phyloP scores from a whole-genome alignment of 1,140 invertebrate genomes.

The Anastrepha obliqua region DNA sequence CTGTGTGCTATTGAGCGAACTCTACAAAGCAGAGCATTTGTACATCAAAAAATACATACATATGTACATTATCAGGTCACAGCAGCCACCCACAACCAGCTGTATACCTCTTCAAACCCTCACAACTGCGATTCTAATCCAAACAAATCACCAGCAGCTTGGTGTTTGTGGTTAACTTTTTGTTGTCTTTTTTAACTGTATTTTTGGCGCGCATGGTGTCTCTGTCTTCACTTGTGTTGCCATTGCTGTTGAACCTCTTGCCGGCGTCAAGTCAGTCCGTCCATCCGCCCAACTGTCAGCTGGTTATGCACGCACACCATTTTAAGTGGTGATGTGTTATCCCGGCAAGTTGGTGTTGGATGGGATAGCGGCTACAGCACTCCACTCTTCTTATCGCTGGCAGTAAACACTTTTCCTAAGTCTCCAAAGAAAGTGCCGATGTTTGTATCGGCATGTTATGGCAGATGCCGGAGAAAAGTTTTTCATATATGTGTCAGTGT shows the following conservation, averaged over 20 bases:
- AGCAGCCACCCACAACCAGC: background rate
- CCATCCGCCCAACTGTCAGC: background rate
- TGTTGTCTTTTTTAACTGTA: background rate
- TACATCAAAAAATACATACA: background rate
- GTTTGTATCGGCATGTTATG: background rate
- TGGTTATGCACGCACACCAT: background rate
- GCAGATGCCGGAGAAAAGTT: constrained; percentile 15
- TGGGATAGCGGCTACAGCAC: background rate
- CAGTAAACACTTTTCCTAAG: constrained; percentile 18
- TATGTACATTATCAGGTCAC: constrained; percentile 39
- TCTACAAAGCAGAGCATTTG: background rate
- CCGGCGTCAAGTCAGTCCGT: background rate
- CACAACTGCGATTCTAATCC: background rate
- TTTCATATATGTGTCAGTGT: constrained; percentile 31
- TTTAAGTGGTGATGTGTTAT: background rate
- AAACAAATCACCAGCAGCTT: constrained; percentile 30
- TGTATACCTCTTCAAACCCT: background rate
- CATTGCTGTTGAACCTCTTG: background rate
- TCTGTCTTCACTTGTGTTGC: background rate
- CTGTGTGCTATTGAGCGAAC: background rate
- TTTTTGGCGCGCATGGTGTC: constrained; percentile 21
- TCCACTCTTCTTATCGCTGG: constrained; percentile 17
- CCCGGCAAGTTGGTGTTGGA: background rate
- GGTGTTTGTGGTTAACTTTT: background rate
- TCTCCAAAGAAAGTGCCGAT: constrained; percentile 34